Conservation (phyloP, 2,113 vertebrate species). For the Entelurus aequoreus region DNA sequence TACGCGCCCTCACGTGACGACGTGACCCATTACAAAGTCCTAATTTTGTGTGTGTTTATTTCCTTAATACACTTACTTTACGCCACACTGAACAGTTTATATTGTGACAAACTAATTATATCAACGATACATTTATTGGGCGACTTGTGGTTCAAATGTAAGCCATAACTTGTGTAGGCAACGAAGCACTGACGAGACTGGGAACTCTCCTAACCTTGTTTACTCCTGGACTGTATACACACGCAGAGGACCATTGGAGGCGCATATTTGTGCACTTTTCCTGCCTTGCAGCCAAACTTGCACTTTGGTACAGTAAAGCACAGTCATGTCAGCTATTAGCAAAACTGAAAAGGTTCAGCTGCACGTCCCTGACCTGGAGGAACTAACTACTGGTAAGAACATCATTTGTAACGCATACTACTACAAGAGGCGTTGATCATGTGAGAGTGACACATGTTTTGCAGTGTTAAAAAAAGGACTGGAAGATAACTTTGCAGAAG, state of each 20-base stretch:
- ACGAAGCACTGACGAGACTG: not conserved
- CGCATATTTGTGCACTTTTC: not conserved
- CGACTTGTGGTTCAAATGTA: no score
- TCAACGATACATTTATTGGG: no score
- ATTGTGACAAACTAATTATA: no score
- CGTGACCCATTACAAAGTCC: not conserved
- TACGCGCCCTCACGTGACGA: not conserved
- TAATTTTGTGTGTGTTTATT: not conserved
- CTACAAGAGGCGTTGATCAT: not conserved
- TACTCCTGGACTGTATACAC: conserved; percentile 30
- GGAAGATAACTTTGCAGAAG: conserved; percentile 84
- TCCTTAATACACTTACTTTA: not conserved
- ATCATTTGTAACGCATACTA: no score
- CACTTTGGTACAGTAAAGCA: not conserved
- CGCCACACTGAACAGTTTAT: not conserved
- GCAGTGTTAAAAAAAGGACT: conserved; percentile 85
- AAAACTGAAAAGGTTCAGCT: conserved; percentile 76
- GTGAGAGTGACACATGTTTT: conserved; percentile 1
- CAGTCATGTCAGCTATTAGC: conserved; percentile 68
- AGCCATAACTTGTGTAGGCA: no score
- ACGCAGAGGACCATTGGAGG: no score
- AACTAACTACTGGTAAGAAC: conserved; percentile 77
- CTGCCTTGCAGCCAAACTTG: not conserved
- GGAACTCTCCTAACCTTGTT: conserved; percentile 12
- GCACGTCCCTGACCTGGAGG: conserved; percentile 79